phyloP scores from a whole-genome alignment of 2,113 vertebrate species.

The Lepus americanus region DNA sequence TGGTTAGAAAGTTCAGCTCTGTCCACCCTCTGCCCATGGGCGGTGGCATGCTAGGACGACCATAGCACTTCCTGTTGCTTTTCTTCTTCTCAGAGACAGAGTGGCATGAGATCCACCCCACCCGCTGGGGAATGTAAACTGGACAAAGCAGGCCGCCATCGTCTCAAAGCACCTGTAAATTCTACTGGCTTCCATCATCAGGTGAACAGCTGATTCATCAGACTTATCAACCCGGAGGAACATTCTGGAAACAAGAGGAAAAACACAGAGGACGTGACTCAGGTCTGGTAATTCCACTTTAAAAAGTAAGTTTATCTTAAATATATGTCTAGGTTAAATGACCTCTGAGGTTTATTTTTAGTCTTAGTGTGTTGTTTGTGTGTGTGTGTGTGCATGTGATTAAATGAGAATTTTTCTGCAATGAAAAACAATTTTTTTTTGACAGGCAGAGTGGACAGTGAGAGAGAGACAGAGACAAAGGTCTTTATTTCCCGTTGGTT shows the following conservation, averaged over 20 bases:
- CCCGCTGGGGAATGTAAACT: rapidly evolving
- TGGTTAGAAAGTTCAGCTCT: neutral
- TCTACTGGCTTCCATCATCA: neutral
- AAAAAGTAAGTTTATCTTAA: neutral
- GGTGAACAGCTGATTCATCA: neutral
- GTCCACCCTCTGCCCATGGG: neutral
- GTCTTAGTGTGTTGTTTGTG: neutral
- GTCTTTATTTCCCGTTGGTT: no score
- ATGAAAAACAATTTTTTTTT: no score
- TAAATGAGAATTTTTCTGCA: neutral
- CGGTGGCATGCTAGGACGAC: rapidly evolving
- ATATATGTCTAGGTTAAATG: neutral
- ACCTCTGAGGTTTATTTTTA: neutral
- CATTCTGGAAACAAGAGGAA: neutral
- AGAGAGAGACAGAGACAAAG: no score
- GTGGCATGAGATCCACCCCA: neutral
- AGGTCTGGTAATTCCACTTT: neutral
- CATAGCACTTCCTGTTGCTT: neutral
- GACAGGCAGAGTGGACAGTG: no score
- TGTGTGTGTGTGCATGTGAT: neutral
- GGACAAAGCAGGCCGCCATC: neutral
- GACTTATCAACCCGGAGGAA: neutral
- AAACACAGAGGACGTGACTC: neutral
- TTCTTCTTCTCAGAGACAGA: neutral
- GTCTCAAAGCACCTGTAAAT: neutral